Evolutionary conservation across 1,140 invertebrate species (phyloP).

Genomic region (Thaumatotibia leucotreta): DNA sequence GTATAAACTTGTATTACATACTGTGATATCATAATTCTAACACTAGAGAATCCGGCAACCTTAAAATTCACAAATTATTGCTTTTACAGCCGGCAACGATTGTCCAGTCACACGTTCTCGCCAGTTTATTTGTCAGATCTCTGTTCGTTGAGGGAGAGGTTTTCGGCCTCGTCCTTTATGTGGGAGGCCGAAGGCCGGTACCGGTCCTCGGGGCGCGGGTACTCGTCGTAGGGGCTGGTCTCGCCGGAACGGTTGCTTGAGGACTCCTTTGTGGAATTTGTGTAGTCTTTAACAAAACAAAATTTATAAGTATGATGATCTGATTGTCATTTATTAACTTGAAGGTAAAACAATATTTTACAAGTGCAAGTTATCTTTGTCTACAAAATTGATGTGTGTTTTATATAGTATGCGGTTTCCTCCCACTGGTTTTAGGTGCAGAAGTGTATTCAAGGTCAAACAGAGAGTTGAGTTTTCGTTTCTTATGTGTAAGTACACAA

Average conservation of each 20-base stretch:
- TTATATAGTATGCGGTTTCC: too few species aligned
- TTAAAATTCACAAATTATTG: conserved; percentile 5
- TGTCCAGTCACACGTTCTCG: background rate
- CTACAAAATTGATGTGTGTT: too few species aligned
- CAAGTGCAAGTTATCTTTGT: too few species aligned
- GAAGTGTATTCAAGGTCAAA: too few species aligned
- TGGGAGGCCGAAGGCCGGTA: conserved; percentile 60
- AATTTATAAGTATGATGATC: too few species aligned
- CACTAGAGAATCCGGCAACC: conserved; percentile 13
- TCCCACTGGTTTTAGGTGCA: too few species aligned
- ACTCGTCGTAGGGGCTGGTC: conserved; percentile 64
- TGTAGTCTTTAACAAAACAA: conserved; percentile 46
- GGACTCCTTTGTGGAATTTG: conserved; percentile 57
- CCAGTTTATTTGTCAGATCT: conserved; percentile 65
- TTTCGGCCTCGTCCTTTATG: conserved; percentile 71
- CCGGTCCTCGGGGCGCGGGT: conserved; percentile 53
- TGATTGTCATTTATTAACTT: too few species aligned
- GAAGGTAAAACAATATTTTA: too few species aligned
- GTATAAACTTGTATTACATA: conserved; percentile 64
- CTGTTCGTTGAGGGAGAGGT: conserved; percentile 72
- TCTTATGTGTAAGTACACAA: too few species aligned
- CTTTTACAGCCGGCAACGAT: background rate
- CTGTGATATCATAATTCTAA: conserved; percentile 47
- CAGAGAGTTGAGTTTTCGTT: too few species aligned
- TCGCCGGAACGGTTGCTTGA: conserved; percentile 65